These are phyloP conservation scores for Mandrillus leucophaeus DNA, from an alignment of 2,113 vertebrate genomes.

Conservation along the genomic window DNA sequence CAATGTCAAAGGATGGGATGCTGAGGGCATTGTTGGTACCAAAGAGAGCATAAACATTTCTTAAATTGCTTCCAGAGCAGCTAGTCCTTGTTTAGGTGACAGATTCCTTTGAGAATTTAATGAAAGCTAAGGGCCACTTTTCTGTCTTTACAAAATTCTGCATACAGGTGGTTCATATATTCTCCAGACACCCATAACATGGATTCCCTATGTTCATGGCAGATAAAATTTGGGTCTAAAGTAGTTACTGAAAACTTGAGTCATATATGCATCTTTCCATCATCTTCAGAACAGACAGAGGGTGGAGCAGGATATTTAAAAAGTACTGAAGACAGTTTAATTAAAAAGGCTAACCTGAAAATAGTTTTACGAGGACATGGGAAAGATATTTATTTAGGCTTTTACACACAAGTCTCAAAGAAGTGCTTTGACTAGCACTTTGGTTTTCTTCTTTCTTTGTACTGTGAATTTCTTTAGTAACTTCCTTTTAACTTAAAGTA, in stretches of 20 bases:
- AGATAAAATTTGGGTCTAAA: neutral
- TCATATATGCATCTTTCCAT: neutral
- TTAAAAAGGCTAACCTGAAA: slow-evolving; percentile 37
- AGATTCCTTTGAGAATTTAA: neutral
- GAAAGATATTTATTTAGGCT: neutral
- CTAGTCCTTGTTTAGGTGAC: neutral
- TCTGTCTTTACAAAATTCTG: neutral
- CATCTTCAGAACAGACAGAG: neutral
- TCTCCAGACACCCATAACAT: neutral
- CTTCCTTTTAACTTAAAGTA: neutral
- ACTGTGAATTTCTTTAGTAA: neutral
- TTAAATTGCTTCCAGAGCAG: neutral
- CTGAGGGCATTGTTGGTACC: neutral
- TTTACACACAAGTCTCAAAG: neutral
- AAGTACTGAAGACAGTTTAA: neutral
- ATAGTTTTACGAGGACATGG: neutral
- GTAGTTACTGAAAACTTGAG: neutral
- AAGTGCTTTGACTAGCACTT: neutral
- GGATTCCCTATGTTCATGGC: neutral
- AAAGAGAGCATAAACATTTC: neutral
- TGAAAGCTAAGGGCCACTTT: neutral
- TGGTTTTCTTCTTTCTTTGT: neutral
- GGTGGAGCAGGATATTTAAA: neutral
- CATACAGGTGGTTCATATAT: neutral
- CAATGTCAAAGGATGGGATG: neutral